Conservation (phyloP, 2,797 vertebrate genomes). For the Nasua narica region DNA sequence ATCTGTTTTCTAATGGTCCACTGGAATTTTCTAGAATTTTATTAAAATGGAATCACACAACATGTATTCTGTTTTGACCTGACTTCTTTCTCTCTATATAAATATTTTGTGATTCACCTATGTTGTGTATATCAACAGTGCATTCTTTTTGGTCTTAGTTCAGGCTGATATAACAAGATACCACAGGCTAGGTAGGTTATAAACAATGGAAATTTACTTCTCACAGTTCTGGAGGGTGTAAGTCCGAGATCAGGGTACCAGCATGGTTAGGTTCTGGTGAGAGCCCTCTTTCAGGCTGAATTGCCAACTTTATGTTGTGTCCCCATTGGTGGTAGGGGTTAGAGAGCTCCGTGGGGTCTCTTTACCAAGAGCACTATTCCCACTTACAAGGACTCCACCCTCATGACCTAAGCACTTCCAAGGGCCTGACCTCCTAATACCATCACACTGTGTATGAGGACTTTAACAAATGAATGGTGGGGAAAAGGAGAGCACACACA, state of each 20-base stretch:
- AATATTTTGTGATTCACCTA: not conserved
- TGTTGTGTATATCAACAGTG: not conserved
- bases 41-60: not conserved
- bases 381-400: not conserved
- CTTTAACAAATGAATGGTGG: not conserved
- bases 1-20: not conserved
- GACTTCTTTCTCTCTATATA: not conserved
- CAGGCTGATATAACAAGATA: not conserved
- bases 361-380: not conserved
- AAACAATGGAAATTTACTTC: not conserved
- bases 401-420: not conserved
- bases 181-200: not conserved
- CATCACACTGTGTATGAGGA: not conserved
- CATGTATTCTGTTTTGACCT: not conserved
- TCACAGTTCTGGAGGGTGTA: not conserved
- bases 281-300: not conserved
- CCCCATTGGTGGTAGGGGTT: not conserved
- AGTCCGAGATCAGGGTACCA: not conserved
- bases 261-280: not conserved
- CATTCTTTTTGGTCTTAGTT: not conserved
- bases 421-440: not conserved
- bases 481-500: not conserved
- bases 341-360: not conserved
- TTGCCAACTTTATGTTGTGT: not conserved
- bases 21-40: not conserved